Percentiles rank a stretch among this genome's conserved stretches.
Evolutionary conservation across 2,113 vertebrate genomes (phyloP).

Genomic region (Montifringilla adamsi): DNA sequence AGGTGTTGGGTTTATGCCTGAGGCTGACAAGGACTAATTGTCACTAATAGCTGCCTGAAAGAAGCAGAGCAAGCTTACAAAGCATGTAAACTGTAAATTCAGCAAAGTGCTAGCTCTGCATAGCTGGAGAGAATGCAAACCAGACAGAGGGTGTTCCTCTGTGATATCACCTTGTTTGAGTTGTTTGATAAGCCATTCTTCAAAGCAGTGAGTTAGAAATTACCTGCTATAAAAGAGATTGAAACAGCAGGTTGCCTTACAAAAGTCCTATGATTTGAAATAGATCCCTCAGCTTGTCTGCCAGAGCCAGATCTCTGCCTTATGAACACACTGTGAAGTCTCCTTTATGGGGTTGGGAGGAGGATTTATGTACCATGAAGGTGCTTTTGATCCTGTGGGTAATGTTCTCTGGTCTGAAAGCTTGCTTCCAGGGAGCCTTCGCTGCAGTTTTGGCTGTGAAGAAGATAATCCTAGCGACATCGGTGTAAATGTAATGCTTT

Average conservation of each 20-base stretch:
- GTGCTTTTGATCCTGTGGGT: neutral
- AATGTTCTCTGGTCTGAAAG: neutral
- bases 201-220: neutral
- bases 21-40: constrained; percentile 1
- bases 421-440: neutral
- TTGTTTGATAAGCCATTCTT: neutral
- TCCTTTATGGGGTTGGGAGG: neutral
- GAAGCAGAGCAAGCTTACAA: neutral
- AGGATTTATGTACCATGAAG: neutral
- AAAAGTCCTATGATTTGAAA: neutral
- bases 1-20: neutral
- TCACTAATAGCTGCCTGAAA: neutral
- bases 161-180: neutral
- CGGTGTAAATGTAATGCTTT: neutral
- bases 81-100: neutral
- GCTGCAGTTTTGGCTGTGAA: neutral
- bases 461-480: neutral
- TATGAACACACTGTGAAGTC: neutral
- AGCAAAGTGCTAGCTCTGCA: neutral
- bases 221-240: neutral
- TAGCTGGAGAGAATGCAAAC: neutral
- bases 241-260: neutral
- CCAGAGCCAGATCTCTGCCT: neutral
- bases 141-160: neutral
- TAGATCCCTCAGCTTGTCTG: neutral